Percentiles rank a stretch among this genome's conserved stretches.
phyloP scores from a whole-genome alignment of 2,888 invertebrate species.

The Gandaritis pyraliata region DNA sequence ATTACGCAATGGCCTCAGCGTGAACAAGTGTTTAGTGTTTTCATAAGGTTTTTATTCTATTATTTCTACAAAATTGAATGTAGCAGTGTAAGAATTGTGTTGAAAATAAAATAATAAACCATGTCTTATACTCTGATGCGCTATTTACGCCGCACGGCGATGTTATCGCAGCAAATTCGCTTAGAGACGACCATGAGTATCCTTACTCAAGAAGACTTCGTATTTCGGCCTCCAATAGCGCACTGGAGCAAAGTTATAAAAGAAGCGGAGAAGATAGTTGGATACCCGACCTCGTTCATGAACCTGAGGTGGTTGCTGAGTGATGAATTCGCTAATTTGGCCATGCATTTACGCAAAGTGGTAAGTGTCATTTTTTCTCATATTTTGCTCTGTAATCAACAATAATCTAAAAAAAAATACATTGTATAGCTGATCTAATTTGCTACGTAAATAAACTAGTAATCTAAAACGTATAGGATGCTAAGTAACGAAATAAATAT shows the following conservation, averaged over 20 bases:
- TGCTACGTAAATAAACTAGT: not conserved
- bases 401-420: not conserved
- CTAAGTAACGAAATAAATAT: not conserved
- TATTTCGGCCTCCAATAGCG: slow-evolving; percentile 73
- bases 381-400: not conserved
- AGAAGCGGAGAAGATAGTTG: slow-evolving; percentile 78
- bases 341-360: slow-evolving; percentile 77
- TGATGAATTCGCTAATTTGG: slow-evolving; percentile 85
- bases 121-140: slow-evolving; percentile 75
- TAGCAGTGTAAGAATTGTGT: slow-evolving; percentile 44
- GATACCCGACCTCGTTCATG: slow-evolving; percentile 84
- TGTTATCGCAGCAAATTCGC: slow-evolving; percentile 67
- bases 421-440: no score
- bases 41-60: slow-evolving; percentile 8
- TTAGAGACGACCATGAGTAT: slow-evolving; percentile 73
- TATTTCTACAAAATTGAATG: slow-evolving; percentile 46
- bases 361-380: slow-evolving; percentile 49
- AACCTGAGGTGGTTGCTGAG: slow-evolving; percentile 85
- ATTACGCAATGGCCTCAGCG: slow-evolving; percentile 60
- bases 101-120: slow-evolving; percentile 41
- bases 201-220: slow-evolving; percentile 73
- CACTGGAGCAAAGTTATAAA: slow-evolving; percentile 75
- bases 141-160: slow-evolving; percentile 68
- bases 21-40: slow-evolving; percentile 46
- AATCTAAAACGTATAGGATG: not conserved